phyloP scores from a whole-genome alignment of 2,113 vertebrate species.

The Leuciscus idus region DNA sequence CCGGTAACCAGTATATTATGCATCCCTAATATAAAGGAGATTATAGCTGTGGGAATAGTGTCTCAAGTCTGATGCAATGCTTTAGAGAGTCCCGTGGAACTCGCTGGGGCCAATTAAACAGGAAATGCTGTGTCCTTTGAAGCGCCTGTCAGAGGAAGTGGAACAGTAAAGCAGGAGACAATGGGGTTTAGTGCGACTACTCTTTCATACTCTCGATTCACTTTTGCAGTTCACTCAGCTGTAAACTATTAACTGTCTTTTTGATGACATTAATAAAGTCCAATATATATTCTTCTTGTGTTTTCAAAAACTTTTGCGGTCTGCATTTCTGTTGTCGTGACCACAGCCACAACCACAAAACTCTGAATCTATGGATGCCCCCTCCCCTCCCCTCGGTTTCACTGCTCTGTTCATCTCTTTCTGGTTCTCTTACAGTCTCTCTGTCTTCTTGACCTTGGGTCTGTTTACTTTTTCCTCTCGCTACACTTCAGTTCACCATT shows the following conservation, averaged over 20 bases:
- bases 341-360: background rate
- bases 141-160: constrained; percentile 61
- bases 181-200: constrained; percentile 42
- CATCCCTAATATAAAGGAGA: background rate
- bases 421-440: background rate
- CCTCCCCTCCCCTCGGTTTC: background rate
- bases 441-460: constrained; percentile 52
- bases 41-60: background rate
- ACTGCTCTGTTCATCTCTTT: background rate
- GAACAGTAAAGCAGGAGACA: constrained; percentile 57
- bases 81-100: constrained; percentile 54
- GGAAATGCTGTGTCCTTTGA: constrained; percentile 60
- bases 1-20: background rate
- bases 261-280: background rate
- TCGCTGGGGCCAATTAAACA: constrained; percentile 66
- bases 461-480: constrained; percentile 29
- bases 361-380: background rate
- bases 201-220: background rate
- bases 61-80: constrained; percentile 3
- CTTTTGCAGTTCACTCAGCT: background rate
- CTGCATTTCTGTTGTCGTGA: background rate
- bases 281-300: background rate
- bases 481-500: constrained; percentile 47
- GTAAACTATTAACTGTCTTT: background rate
- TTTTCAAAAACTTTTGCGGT: background rate